These are phyloP conservation scores for Eupeodes luniger DNA, from an alignment of 2,888 invertebrate genomes.

Conservation along the genomic window DNA sequence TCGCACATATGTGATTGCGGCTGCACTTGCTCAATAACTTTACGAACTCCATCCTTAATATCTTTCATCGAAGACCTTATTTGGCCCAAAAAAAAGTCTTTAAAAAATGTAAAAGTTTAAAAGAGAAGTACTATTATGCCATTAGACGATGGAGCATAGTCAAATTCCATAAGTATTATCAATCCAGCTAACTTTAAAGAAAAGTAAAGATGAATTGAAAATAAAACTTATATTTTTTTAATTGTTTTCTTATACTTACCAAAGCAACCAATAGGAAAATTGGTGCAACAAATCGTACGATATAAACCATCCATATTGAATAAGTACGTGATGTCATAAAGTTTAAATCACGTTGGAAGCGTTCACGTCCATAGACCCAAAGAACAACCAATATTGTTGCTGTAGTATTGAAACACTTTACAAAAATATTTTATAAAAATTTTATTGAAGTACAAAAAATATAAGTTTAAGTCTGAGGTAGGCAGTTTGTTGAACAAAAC, in stretches of 20 bases:
- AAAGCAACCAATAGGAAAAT: conserved; percentile 76
- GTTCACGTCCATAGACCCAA: conserved; percentile 91
- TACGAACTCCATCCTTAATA: too few species aligned
- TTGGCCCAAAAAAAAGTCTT: too few species aligned
- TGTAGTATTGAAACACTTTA: too few species aligned
- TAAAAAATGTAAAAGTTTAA: too few species aligned
- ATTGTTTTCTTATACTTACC: conserved; percentile 56
- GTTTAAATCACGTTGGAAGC: conserved; percentile 88
- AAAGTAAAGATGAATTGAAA: conserved; percentile 66
- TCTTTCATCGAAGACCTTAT: too few species aligned
- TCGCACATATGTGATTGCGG: too few species aligned
- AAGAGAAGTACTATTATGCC: conserved; percentile 15
- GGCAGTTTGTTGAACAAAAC: too few species aligned
- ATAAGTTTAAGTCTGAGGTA: too few species aligned
- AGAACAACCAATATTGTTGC: conserved; percentile 90
- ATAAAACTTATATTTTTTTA: too few species aligned
- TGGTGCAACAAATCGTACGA: conserved; percentile 81
- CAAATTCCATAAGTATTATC: neutral
- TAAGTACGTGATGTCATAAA: conserved; percentile 90
- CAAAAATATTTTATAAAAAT: too few species aligned
- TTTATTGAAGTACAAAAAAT: too few species aligned
- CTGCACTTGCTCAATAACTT: too few species aligned
- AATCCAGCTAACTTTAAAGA: conserved; percentile 27
- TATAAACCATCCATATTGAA: conserved; percentile 82
- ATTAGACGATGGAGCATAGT: neutral